These are phyloP conservation scores for Menidia menidia DNA, from an alignment of 2,797 vertebrate species.

Conservation along the genomic window DNA sequence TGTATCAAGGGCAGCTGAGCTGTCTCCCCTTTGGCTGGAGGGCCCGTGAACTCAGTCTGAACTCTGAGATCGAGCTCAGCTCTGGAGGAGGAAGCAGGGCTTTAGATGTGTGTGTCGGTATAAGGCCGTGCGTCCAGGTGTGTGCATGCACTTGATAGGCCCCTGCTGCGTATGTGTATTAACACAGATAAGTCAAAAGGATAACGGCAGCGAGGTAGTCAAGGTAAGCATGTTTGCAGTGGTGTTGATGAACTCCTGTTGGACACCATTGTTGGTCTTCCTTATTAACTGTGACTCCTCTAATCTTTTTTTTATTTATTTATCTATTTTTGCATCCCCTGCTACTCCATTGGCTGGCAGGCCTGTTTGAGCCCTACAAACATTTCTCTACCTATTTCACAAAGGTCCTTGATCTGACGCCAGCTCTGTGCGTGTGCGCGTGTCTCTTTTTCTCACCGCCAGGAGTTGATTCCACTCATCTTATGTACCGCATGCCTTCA, in stretches of 20 bases:
- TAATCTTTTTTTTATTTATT: constrained; percentile 9
- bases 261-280: constrained; percentile 12
- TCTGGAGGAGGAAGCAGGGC: constrained; percentile 20
- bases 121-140: constrained; percentile 24
- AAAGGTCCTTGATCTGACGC: constrained; percentile 27
- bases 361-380: constrained; percentile 45
- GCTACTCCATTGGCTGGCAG: constrained; percentile 10
- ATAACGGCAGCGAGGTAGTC: constrained; percentile 16
- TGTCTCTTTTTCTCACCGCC: constrained; percentile 49
- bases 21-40: constrained; percentile 54
- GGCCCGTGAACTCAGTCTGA: constrained; percentile 70
- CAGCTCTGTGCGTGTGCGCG: constrained; percentile 37
- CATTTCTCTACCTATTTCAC: constrained; percentile 4
- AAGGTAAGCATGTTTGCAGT: constrained; percentile 40
- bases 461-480: constrained; percentile 98
- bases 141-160: constrained; percentile 49
- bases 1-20: constrained; percentile 67
- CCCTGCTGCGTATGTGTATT: constrained; percentile 29
- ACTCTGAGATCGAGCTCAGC: constrained; percentile 47
- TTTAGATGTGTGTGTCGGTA: constrained; percentile 35
- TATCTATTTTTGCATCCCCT: constrained; percentile 3
- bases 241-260: constrained; percentile 28
- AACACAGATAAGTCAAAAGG: constrained; percentile 31
- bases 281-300: constrained; percentile 21
- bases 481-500: constrained; percentile 98